Percentiles rank a stretch among this genome's conserved stretches.
These are phyloP conservation scores for Halcyon badia DNA, from an alignment of 2,797 vertebrate species.

Conservation along the genomic window DNA sequence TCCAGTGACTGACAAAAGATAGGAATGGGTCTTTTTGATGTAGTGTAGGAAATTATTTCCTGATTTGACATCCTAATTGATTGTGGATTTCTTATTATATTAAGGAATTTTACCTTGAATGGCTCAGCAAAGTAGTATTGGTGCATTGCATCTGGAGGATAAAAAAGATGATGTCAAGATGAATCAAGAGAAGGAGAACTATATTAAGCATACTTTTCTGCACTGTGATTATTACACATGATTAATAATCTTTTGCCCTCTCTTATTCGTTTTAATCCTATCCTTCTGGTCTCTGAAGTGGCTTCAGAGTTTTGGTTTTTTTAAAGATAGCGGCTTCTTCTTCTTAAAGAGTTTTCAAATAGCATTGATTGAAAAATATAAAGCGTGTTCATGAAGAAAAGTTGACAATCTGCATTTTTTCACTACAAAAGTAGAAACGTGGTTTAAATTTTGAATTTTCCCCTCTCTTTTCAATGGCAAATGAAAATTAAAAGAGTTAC, in stretches of 20 bases:
- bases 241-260: neutral
- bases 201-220: neutral
- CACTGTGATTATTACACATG: neutral
- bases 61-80: slow-evolving; percentile 62
- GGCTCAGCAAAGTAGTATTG: neutral
- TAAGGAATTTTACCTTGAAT: neutral
- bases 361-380: neutral
- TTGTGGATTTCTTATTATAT: slow-evolving; percentile 33
- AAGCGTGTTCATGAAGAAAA: neutral
- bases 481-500: neutral
- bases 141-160: neutral
- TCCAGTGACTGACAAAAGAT: slow-evolving; percentile 63
- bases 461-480: neutral
- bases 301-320: neutral
- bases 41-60: slow-evolving; percentile 56
- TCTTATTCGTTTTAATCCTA: neutral
- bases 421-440: neutral
- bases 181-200: neutral
- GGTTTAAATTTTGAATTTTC: neutral
- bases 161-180: neutral
- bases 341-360: neutral
- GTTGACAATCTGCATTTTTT: neutral
- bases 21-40: slow-evolving; percentile 62
- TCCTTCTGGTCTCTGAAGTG: neutral
- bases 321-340: neutral